Evolutionary conservation across 2,113 vertebrate genomes (phyloP), one percentile per base, ranked within the genome.

Genomic region (Hemibagrus wyckioides): DNA sequence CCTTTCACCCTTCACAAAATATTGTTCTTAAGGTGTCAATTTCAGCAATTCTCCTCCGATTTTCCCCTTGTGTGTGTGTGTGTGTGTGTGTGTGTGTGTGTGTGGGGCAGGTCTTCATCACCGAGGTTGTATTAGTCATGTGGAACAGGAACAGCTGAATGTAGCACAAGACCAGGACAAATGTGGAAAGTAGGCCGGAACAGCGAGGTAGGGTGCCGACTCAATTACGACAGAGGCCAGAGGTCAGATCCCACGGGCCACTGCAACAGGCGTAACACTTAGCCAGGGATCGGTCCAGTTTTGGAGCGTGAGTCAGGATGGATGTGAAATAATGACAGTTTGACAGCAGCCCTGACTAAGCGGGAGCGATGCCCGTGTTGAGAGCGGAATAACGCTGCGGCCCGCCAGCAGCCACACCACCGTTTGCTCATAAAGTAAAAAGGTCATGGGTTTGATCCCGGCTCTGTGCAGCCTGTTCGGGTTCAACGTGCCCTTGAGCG

Each of bases 191-290:
- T 92, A 90, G 91, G 92, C 84, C 90, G 87, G 86, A 76, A 52
- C 82, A 79, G 88, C 87, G 91, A 93, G 92, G 90, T 89, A 89
- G 87, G 90, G 71, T 92, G 91, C 90, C 91, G 90, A 92, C 92
- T 95, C 91, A 94, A 81, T 95, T 94, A 93, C 61, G 56, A 89
- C 76, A 90, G 85, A 86, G 91, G 90, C 90, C 91, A 92, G 76
- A 91, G 93, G 92, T 94, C 92, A 87, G 36, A 54, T 94, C 93
- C 92, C 91, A 5, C 86, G 85, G 93, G 86, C 86, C 86, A 73
- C 73, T 73, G 73, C 44, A 83, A 83, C 48, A 89, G 82, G 69
- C 83, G 71, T 71, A 75, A 87, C 30, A 87, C 82, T 91, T 86
- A 88, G 54, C 85, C 77, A 89, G 73, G 67, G 69, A 80, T 73